Evolutionary conservation across 53 echinoderm and acorn worm species (phyloP).

Genomic region (Apostichopus leukothele): DNA sequence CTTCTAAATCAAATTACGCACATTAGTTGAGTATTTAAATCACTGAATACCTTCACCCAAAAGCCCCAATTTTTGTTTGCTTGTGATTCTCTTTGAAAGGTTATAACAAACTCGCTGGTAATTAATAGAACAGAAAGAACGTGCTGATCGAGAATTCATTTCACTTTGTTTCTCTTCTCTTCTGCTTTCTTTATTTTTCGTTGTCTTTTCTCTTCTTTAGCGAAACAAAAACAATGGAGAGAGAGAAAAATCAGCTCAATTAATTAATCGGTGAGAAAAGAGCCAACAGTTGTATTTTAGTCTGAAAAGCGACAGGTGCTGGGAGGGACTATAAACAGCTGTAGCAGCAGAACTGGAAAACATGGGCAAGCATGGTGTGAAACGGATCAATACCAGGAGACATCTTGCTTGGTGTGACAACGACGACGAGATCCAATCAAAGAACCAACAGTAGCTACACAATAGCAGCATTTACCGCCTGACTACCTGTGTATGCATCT

Average conservation of each 20-base stretch:
- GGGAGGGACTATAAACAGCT: slow-evolving; percentile 15
- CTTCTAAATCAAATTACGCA: too few species aligned
- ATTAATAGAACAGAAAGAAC: too few species aligned
- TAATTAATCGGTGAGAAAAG: background rate
- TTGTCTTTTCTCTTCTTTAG: background rate
- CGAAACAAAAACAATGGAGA: too few species aligned
- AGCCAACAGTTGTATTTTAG: background rate
- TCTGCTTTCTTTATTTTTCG: background rate
- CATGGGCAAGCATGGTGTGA: slow-evolving; percentile 31
- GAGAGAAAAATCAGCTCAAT: background rate
- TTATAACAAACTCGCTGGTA: too few species aligned
- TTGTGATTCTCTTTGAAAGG: too few species aligned
- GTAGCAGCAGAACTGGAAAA: slow-evolving; percentile 10
- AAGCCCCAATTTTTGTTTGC: too few species aligned
- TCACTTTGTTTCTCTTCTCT: background rate
- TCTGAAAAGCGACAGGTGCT: slow-evolving; percentile 9
- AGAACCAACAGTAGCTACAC: background rate
- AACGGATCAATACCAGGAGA: slow-evolving; percentile 22
- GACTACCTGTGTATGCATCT: background rate
- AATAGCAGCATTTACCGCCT: slow-evolving; percentile 33
- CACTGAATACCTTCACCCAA: too few species aligned
- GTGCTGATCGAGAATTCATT: background rate
- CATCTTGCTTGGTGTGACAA: too few species aligned
- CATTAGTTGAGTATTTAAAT: too few species aligned
- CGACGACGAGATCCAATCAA: slow-evolving; percentile 4